Conservation (phyloP, 1,140 invertebrate genomes). For the Rhyacophila brunnea region DNA sequence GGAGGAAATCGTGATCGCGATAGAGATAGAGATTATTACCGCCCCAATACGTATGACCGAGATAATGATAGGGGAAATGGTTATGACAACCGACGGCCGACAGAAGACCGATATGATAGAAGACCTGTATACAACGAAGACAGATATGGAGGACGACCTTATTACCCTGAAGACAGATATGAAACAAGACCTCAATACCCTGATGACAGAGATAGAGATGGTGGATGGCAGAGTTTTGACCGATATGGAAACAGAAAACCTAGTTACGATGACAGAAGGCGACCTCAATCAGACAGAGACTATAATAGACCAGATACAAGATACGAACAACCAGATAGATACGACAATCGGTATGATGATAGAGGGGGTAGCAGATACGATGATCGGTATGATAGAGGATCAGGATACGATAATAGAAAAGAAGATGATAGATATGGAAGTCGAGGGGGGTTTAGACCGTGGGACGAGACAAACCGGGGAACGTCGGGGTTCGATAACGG, state of each 20-base stretch:
- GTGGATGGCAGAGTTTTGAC: slow-evolving; percentile 28
- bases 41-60: slow-evolving; percentile 14
- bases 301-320: slow-evolving; percentile 10
- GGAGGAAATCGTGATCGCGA: slow-evolving; percentile 13
- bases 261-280: slow-evolving; percentile 13
- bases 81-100: slow-evolving; percentile 7
- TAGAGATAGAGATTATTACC: slow-evolving; percentile 19
- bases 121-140: slow-evolving; percentile 20
- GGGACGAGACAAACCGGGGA: slow-evolving; percentile 55
- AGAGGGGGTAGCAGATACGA: slow-evolving; percentile 14
- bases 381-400: slow-evolving; percentile 28
- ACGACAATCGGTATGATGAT: slow-evolving; percentile 16
- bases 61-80: slow-evolving; percentile 24
- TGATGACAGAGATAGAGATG: slow-evolving; percentile 6
- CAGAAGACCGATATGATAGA: slow-evolving; percentile 18
- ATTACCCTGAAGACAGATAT: slow-evolving; percentile 24
- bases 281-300: slow-evolving; percentile 19
- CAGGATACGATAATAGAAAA: slow-evolving; percentile 39
- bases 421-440: slow-evolving; percentile 38
- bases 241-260: slow-evolving; percentile 17
- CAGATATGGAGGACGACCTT: slow-evolving; percentile 18
- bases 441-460: slow-evolving; percentile 51
- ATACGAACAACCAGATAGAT: neutral
- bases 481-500: slow-evolving; percentile 52
- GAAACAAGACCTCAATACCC: slow-evolving; percentile 24